Evolutionary conservation across 2,113 vertebrate genomes (phyloP).

Genomic region (human (Homo sapiens)): DNA sequence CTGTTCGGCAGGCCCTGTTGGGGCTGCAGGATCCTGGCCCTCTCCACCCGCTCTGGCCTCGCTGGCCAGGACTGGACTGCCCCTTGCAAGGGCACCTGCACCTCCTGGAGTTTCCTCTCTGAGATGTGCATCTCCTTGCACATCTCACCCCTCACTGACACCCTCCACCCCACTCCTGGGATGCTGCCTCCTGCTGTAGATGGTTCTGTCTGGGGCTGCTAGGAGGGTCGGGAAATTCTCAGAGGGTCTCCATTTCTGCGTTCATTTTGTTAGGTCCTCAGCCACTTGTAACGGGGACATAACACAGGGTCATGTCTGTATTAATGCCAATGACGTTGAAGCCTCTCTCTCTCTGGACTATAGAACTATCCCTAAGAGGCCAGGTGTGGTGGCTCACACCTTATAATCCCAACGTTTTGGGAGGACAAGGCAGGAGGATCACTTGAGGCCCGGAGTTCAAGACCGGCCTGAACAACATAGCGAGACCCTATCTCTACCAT

Average conservation of each 20-base stretch:
- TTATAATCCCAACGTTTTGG: no score
- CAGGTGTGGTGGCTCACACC: no score
- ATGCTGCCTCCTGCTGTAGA: no score
- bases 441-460: no score
- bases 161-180: not conserved
- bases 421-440: no score
- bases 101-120: not conserved
- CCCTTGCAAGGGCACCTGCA: not conserved
- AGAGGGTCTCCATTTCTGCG: accelerated
- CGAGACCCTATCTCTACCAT: no score
- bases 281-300: not conserved
- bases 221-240: no score
- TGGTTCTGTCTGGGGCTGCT: not conserved
- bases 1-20: not conserved
- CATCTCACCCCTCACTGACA: no score
- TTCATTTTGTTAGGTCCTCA: not conserved
- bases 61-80: not conserved
- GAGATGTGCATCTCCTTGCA: accelerated
- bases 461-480: no score
- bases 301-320: accelerated
- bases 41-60: not conserved
- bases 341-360: not conserved
- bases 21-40: not conserved
- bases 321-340: not conserved
- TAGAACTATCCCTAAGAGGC: no score